phyloP scores from a whole-genome alignment of 2,113 vertebrate species.

The Periophthalmus modestus region DNA sequence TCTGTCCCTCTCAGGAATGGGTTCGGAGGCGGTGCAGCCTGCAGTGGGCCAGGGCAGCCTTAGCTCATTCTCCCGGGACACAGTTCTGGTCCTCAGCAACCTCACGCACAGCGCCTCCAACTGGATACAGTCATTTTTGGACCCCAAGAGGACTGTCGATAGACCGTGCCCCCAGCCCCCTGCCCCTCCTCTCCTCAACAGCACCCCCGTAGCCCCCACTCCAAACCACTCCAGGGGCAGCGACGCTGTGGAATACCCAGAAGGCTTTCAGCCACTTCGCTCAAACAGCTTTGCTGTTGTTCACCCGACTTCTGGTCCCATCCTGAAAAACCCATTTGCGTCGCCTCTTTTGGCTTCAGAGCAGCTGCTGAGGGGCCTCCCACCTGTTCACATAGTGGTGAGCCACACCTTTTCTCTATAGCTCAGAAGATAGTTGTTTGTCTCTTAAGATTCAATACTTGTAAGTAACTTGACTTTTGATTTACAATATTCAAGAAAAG shows the following conservation, averaged over 20 bases:
- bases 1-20: constrained; percentile 65
- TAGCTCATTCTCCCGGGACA: constrained; percentile 78
- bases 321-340: constrained; percentile 85
- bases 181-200: neutral
- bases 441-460: too few species aligned
- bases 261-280: constrained; percentile 82
- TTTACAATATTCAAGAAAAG: too few species aligned
- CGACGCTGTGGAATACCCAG: constrained; percentile 68
- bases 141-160: constrained; percentile 36
- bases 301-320: constrained; percentile 68
- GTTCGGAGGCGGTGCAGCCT: constrained; percentile 52
- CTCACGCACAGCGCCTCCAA: constrained; percentile 81
- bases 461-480: too few species aligned
- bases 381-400: constrained; percentile 79
- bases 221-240: neutral
- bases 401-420: constrained; percentile 24
- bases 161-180: neutral
- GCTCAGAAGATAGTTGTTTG: too few species aligned
- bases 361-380: constrained; percentile 72
- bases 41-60: constrained; percentile 56
- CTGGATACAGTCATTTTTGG: constrained; percentile 83
- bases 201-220: neutral
- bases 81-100: constrained; percentile 77
- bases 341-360: constrained; percentile 77
- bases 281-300: constrained; percentile 67